These are phyloP conservation scores for Molorchus minor DNA, from an alignment of 2,888 invertebrate species.

Conservation along the genomic window DNA sequence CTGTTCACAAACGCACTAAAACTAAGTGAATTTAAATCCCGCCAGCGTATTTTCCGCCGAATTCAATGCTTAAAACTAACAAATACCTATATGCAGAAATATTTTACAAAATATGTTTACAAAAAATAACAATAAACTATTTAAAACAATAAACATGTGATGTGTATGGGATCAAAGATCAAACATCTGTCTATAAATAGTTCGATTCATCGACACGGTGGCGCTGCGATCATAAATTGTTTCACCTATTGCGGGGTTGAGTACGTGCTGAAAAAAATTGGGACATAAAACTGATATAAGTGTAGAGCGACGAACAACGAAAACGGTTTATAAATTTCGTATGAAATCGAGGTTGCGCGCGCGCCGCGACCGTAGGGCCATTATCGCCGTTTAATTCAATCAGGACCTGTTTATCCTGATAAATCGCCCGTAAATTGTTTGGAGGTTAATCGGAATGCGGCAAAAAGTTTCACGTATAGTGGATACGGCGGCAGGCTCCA, in stretches of 20 bases:
- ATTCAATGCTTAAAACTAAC: no score
- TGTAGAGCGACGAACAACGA: slow-evolving; percentile 44
- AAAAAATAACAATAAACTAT: no score
- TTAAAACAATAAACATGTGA: no score
- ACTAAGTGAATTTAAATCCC: slow-evolving; percentile 19
- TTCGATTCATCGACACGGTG: no score
- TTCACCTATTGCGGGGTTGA: no score
- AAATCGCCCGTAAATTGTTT: slow-evolving; percentile 61
- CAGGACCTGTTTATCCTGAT: slow-evolving; percentile 59
- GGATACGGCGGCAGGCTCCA: not conserved
- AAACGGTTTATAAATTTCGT: slow-evolving; percentile 48
- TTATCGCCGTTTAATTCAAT: slow-evolving; percentile 62
- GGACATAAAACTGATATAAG: slow-evolving; percentile 35
- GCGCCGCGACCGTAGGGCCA: slow-evolving; percentile 48
- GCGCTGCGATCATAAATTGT: no score
- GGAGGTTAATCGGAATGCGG: slow-evolving; percentile 49
- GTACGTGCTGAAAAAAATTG: slow-evolving; percentile 31
- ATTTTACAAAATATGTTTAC: no score
- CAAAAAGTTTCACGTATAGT: slow-evolving; percentile 34
- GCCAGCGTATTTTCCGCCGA: slow-evolving; percentile 2
- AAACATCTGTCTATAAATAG: no score
- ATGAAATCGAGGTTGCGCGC: no score
- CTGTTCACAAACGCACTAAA: no score
- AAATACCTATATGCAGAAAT: no score
- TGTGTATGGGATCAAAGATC: no score